Conservation (phyloP, 2,797 vertebrate species). For the Enteromius paludinosus region DNA sequence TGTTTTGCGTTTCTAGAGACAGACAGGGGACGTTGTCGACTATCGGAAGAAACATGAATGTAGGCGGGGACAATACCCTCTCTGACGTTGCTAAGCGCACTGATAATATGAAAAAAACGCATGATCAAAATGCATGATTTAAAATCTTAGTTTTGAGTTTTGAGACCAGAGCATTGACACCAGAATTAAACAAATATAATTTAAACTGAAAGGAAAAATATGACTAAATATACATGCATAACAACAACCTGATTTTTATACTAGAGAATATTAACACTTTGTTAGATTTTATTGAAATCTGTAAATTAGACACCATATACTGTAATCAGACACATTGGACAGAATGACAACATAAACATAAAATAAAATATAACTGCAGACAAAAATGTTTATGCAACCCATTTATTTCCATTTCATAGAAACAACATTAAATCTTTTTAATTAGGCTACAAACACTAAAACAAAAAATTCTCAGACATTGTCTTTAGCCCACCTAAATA, state of each 20-base stretch:
- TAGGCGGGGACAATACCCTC: conserved; percentile 55
- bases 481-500: conserved; percentile 25
- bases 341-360: background rate
- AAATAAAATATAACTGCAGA: background rate
- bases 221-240: background rate
- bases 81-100: background rate
- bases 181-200: background rate
- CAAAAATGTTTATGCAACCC: background rate
- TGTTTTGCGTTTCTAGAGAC: conserved; percentile 27
- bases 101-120: background rate
- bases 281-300: background rate
- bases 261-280: too few species aligned
- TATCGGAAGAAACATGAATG: conserved; percentile 29
- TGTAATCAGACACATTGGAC: background rate
- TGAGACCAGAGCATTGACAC: too few species aligned
- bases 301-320: background rate
- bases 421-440: background rate
- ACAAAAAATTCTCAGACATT: conserved; percentile 38
- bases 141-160: background rate
- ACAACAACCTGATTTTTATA: background rate
- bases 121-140: background rate
- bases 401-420: conserved; percentile 34
- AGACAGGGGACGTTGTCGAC: conserved; percentile 8
- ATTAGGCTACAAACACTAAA: conserved; percentile 16
- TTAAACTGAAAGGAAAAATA: background rate